A percentile compares a stretch with the other conserved stretches of the same genome.
These are phyloP conservation scores for Fissipunctia ypsillon DNA, from an alignment of 2,888 invertebrate genomes.

Conservation along the genomic window DNA sequence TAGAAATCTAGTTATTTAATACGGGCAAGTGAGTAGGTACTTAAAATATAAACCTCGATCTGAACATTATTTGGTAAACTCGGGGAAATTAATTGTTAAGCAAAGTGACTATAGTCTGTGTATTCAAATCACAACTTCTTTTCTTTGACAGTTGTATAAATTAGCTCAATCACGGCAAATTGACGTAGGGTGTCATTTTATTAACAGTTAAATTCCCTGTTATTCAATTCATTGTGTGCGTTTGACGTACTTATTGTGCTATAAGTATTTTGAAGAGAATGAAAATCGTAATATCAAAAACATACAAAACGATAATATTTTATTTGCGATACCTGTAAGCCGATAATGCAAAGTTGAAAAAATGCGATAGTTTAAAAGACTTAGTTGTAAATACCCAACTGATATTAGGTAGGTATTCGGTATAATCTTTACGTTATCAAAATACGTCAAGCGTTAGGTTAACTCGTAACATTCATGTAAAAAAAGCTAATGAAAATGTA, in stretches of 20 bases:
- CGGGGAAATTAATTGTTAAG: not conserved
- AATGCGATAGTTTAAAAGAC: not conserved
- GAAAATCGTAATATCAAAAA: not conserved
- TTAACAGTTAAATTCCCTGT: no score
- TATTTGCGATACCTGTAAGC: constrained; percentile 2
- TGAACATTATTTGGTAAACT: not conserved
- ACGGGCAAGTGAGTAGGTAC: not conserved
- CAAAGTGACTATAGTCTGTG: no score
- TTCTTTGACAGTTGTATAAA: no score
- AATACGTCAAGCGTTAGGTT: not conserved
- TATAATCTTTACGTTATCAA: not conserved
- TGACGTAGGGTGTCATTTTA: no score
- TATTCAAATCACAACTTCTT: no score
- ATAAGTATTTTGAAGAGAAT: no score
- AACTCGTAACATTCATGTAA: not conserved
- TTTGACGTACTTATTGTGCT: no score
- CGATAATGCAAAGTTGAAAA: not conserved
- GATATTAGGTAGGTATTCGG: not conserved
- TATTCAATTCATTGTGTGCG: no score
- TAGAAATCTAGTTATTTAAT: not conserved
- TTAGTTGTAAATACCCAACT: not conserved
- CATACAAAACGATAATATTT: not conserved
- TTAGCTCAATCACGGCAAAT: no score
- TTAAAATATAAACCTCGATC: not conserved
- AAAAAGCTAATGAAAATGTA: not conserved